phyloP scores from a whole-genome alignment of 2,113 vertebrate species.

The Micromys minutus region DNA sequence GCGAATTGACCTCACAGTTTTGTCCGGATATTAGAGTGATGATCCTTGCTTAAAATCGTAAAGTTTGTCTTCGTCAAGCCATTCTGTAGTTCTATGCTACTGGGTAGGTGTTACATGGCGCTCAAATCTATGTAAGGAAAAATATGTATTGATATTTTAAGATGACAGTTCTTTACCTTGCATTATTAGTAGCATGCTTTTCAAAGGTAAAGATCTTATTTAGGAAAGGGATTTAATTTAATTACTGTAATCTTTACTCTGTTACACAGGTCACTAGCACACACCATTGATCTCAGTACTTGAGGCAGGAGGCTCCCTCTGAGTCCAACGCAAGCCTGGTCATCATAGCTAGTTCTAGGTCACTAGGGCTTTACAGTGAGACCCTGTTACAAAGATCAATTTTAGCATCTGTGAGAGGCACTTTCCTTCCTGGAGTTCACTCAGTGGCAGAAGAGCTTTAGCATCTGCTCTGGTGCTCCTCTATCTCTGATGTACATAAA shows the following conservation, averaged over 20 bases:
- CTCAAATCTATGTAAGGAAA: background rate
- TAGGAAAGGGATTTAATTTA: constrained; percentile 35
- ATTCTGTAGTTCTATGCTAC: background rate
- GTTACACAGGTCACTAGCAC: background rate
- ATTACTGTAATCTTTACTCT: background rate
- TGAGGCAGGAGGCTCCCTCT: background rate
- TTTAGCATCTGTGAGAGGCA: background rate
- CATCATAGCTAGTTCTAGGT: background rate
- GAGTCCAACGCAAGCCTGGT: background rate
- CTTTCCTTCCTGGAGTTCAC: background rate
- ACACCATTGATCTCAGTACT: background rate
- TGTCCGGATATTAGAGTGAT: constrained; percentile 2
- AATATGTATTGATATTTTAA: background rate
- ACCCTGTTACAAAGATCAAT: background rate
- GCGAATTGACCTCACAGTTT: background rate
- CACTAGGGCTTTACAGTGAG: background rate
- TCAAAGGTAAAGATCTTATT: constrained; percentile 10
- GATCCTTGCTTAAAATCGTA: constrained; percentile 3
- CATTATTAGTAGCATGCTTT: constrained; percentile 23
- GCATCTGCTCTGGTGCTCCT: background rate
- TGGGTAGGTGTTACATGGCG: background rate
- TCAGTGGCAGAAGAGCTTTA: background rate
- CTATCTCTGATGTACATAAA: background rate
- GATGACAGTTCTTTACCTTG: constrained; percentile 6
- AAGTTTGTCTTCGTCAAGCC: background rate